Evolutionary conservation across 2,113 vertebrate species (phyloP).

Genomic region (Vidua chalybeata): DNA sequence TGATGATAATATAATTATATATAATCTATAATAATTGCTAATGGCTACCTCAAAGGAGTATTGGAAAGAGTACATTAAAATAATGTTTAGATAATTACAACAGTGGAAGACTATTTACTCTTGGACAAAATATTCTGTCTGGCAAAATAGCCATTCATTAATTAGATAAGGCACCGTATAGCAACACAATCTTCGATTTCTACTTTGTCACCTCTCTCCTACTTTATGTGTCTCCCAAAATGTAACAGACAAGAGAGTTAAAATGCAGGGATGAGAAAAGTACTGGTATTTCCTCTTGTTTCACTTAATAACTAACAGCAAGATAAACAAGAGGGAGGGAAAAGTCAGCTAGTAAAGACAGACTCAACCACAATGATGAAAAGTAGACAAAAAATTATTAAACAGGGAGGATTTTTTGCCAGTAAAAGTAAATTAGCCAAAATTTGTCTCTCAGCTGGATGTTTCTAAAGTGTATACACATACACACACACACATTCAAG

Average conservation of each 20-base stretch:
- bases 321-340: neutral
- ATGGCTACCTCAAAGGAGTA: neutral
- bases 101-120: neutral
- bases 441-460: neutral
- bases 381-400: neutral
- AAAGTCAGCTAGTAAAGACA: neutral
- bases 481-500: neutral
- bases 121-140: neutral
- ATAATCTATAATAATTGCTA: neutral
- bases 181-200: neutral
- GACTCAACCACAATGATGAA: neutral
- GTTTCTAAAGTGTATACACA: neutral
- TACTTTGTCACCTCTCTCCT: neutral
- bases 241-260: neutral
- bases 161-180: neutral
- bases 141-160: neutral
- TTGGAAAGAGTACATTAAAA: neutral
- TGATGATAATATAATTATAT: neutral
- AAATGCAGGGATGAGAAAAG: neutral
- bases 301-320: slow-evolving; percentile 31
- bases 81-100: neutral
- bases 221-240: neutral
- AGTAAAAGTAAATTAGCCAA: neutral
- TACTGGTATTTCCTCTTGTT: slow-evolving; percentile 11
- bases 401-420: neutral